Conservation (phyloP, 1,140 invertebrate species). For the Cheumatopsyche charites region DNA sequence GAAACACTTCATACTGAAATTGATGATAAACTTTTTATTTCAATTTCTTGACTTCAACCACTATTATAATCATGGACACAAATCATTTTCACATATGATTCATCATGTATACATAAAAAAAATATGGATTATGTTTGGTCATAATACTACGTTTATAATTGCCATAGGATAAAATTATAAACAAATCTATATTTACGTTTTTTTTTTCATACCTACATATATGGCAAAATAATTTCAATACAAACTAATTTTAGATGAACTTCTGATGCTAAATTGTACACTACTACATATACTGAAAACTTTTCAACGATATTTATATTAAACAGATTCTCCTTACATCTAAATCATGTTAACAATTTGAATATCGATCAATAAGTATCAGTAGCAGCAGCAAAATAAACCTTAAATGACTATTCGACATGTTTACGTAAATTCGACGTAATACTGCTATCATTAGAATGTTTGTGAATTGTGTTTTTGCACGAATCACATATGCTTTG, state of each 20-base stretch:
- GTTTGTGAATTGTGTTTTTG: constrained; percentile 28
- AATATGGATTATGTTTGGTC: constrained; percentile 4
- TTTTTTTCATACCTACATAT: no score
- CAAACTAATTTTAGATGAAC: background rate
- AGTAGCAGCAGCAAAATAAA: constrained; percentile 16
- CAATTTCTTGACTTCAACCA: no score
- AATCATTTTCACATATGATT: background rate
- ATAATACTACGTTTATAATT: background rate
- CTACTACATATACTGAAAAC: background rate
- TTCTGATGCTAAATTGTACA: background rate
- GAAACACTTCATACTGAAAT: no score
- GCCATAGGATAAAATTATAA: constrained; percentile 10
- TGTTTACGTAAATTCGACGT: constrained; percentile 14
- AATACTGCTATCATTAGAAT: constrained; percentile 27
- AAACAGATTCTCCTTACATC: constrained; percentile 9
- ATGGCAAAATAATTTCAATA: constrained; percentile 4
- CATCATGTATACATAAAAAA: background rate
- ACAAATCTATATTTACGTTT: no score
- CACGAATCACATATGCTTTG: constrained; percentile 36
- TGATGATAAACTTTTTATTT: no score
- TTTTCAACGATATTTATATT: constrained; percentile 20
- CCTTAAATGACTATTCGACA: constrained; percentile 12
- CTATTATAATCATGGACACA: no score
- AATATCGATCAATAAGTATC: background rate
- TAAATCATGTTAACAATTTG: constrained; percentile 13